Evolutionary conservation across 2,888 invertebrate genomes (phyloP), one percentile per base, ranked within the genome.

Genomic region (Euzophera pinguis): DNA sequence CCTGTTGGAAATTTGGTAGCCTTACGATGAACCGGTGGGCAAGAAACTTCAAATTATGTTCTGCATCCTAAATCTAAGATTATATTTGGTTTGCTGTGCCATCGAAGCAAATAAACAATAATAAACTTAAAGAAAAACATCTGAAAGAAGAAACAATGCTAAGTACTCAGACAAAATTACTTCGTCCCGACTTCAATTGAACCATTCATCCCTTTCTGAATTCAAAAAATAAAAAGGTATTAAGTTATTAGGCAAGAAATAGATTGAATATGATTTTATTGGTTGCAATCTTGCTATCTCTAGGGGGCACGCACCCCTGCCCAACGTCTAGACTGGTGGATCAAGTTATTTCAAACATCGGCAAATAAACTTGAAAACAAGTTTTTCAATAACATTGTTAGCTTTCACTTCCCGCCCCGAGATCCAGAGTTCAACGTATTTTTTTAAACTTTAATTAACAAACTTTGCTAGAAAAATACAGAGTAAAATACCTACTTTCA

Each of bases 241-340:
- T n/a, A n/a, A 56, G 60, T 62, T 47, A 56, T 60, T 63, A 62
- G 69, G 67, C 58, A 55, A 55, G 55, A 66, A 67, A 69, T 66
- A 65, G 59, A 75, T 80, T 78, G 75, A 78, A 78, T 76, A 76
- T 75, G 69, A 81, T 69, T 79, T 77, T 79, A 80, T 83, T 79
- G 78, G 73, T 79, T 79, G 73, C 73, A 79, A 84, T 78, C 76
- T 80, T 79, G 73, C 60, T 69, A 73, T 71, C 73, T 75, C 78
- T 79, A 74, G 60, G 58, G 74, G 69, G 75, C 71, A 75, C 72
- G 70, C 75, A 78, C 83, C 84, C 82, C 54, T 54, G 52, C 57
- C 63, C 65, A 9, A 6, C 75, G 88, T 87, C 88, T 88, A 87
- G 88, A 88, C 88, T 71, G 60, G 60, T 69, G 67, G 71, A 80